Base-by-base conservation (phyloP, 2,888 invertebrate species). In the Nomada ruficornis region DNA sequence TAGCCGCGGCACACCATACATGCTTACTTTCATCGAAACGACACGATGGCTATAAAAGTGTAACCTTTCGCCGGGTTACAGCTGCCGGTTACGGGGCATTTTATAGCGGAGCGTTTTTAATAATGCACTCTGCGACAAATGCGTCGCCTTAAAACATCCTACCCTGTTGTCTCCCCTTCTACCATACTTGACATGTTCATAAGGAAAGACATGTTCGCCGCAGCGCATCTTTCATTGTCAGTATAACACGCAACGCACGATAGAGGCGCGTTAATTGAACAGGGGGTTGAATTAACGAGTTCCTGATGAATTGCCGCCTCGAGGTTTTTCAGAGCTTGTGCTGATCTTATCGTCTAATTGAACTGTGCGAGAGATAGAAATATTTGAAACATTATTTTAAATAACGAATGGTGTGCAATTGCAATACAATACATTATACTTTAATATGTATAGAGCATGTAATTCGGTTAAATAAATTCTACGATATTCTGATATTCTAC, bases 11-110 rank as follows among this genome's bases (percentile, higher is more conserved):
- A 52, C 42, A 18, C 54, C 63, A 23, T 29, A 55, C 62, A 76
- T 72, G 80, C 80, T 80, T 70, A 77, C 65, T 71, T 79, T 60
- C 72, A 55, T 74, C 72, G 64, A 62, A 42, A 20, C 50, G 47
- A 57, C 13, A 36, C n/a, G 62, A 62, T 15, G 50, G 50, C 57
- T 29, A 50, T 78, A 80, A 77, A 80, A 80, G 42, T 29, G 54
- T 60, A 65, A 47, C n/a, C 29, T 50, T 57, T 47, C 11, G 47
- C 2, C 23, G n/a, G 18, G 67, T 71, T 67, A 62, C 50, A 65
- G 60, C 47, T 60, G 63, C 23, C 60, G 26, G 69, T 69, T 57
- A 65, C 47, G 60, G 62, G 18, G 59, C 18, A 62, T 23, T 50
- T 77, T 77, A 70, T 42, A 42, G 47, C 18, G 9, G 13, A 60